phyloP scores from a whole-genome alignment of 2,113 vertebrate species.

The Rhizomys pruinosus region DNA sequence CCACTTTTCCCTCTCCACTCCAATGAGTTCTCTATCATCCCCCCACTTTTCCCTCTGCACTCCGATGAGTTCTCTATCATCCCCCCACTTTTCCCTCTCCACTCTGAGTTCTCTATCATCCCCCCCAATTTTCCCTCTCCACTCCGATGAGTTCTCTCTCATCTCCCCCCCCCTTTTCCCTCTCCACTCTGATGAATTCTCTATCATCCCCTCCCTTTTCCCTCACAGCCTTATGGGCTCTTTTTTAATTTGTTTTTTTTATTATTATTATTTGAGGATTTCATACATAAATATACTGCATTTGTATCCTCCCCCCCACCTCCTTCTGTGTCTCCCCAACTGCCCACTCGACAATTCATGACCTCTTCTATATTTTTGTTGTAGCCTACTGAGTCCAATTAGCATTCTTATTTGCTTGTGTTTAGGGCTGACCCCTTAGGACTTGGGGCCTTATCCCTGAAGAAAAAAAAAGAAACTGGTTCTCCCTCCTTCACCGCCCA shows the following conservation, averaged over 20 bases:
- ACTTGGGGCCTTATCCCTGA: not conserved
- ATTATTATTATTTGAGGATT: not conserved
- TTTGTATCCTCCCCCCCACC: not conserved
- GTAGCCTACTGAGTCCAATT: not conserved
- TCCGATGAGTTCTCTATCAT: no score
- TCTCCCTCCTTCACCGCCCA: not conserved
- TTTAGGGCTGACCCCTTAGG: not conserved
- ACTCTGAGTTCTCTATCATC: no score
- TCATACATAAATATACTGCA: not conserved
- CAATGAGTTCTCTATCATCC: no score
- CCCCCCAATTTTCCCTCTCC: no score
- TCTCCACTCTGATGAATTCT: not conserved
- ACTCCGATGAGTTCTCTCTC: no score
- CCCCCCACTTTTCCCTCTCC: no score
- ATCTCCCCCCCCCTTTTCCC: no score
- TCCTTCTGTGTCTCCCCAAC: not conserved
- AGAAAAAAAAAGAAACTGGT: not conserved
- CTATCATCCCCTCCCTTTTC: not conserved
- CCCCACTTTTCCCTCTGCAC: no score
- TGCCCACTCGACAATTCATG: not conserved
- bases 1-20: not conserved
- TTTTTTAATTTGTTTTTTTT: not conserved
- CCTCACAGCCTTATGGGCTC: not conserved
- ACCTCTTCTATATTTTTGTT: not conserved
- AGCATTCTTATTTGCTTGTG: not conserved